Base-by-base conservation (phyloP, 2,113 vertebrate genomes). In the Larimichthys crocea region DNA sequence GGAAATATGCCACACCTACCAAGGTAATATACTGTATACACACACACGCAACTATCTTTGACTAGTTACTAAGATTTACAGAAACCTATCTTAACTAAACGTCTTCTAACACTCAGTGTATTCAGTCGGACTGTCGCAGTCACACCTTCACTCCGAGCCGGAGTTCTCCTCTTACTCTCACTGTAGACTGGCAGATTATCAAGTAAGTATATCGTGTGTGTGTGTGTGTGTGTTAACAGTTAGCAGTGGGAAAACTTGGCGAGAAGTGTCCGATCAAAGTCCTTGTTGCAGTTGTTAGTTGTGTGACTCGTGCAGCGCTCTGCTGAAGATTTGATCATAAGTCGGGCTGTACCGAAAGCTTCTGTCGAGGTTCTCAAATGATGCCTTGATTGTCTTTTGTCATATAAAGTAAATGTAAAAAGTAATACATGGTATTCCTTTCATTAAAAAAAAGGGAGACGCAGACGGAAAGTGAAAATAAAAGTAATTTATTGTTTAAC, bases 181-280 rank as follows among this genome's bases (percentile, higher is more conserved):
- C 98, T 0, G 95, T 98, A 66, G 98, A 99, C 94, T 99, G 97
- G 97, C 98, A 99, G 92, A 96, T 96, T 65, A 95, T 99, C 82
- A 99, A 98, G 98, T 92, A 57, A 82, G 90, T 79, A 2, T 12
- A 9, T 29, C 2, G 1, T 50, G n/a, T 44, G 10, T 5, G 10
- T 12, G 4, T 24, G 16, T 17, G 2, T 3, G 10, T 4, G 20
- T 19, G 1, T 10, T 2, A 56, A 35, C 8, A 2, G 26, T 42
- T 5, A 55, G 31, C 11, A 26, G 9, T 15, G 50, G 0, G 9
- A 49, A 65, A 44, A 10, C 31, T 31, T 24, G 40, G 22, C 12
- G 26, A 71, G 19, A 64, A 0, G 9, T 42, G 17, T 4, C 11
- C 0, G 29, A 44, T 16, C 35, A 48, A 64, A 3, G 9, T 55